These are phyloP conservation scores for Sebastes trivittatus DNA, from an alignment of 2,797 vertebrate genomes.

Conservation along the genomic window DNA sequence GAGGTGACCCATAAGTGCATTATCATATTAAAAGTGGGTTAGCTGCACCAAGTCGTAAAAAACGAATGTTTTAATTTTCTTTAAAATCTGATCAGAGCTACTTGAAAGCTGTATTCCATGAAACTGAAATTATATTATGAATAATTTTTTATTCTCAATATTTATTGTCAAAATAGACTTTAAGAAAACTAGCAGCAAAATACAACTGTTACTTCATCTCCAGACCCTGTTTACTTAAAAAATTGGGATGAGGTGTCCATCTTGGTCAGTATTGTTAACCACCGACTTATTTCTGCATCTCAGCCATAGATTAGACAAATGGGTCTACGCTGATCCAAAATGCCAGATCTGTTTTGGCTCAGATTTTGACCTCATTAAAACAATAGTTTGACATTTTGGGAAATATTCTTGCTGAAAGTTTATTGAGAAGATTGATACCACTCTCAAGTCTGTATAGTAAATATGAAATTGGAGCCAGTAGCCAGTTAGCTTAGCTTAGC, in stretches of 20 bases:
- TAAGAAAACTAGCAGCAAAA: not conserved
- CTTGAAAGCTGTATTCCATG: not conserved
- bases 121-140: not conserved
- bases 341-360: not conserved
- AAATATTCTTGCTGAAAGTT: not conserved
- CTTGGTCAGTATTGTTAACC: not conserved
- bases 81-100: not conserved
- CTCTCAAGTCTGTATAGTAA: no score
- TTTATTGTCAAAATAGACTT: not conserved
- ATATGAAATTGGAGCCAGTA: no score
- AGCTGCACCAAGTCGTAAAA: not conserved
- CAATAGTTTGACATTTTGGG: not conserved
- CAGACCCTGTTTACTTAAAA: not conserved
- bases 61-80: not conserved
- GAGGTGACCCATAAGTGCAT: slow-evolving; percentile 30
- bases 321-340: not conserved
- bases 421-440: not conserved
- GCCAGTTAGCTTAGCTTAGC: no score
- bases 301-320: not conserved
- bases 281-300: not conserved
- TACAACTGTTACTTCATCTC: not conserved
- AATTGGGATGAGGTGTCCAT: not conserved
- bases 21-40: slow-evolving; percentile 38
- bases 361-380: not conserved
- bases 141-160: not conserved